These are phyloP conservation scores for Hirtodrosophila confusa DNA, from an alignment of 2,888 invertebrate species.

Conservation along the genomic window DNA sequence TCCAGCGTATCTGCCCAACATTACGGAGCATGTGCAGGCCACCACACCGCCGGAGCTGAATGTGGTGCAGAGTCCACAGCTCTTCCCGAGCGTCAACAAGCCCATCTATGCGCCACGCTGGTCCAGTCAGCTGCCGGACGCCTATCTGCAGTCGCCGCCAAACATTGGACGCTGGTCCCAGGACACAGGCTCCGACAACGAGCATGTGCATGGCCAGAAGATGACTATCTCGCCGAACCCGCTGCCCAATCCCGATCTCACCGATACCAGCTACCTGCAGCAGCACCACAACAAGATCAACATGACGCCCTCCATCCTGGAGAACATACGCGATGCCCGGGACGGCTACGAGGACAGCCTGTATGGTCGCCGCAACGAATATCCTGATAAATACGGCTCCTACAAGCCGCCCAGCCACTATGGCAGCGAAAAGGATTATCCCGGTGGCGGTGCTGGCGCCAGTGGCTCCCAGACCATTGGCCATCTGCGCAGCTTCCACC, in stretches of 20 bases:
- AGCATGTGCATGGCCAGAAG: slow-evolving; percentile 85
- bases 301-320: slow-evolving; percentile 86
- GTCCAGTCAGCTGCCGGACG: slow-evolving; percentile 88
- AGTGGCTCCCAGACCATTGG: slow-evolving; percentile 83
- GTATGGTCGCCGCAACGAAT: slow-evolving; percentile 81
- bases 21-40: slow-evolving; percentile 86
- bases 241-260: slow-evolving; percentile 91
- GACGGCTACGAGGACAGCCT: slow-evolving; percentile 81
- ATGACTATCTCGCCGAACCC: slow-evolving; percentile 88
- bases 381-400: slow-evolving; percentile 82
- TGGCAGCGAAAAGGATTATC: slow-evolving; percentile 83
- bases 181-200: slow-evolving; percentile 91
- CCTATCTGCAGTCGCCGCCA: slow-evolving; percentile 86
- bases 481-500: slow-evolving; percentile 83
- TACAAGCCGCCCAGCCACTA: slow-evolving; percentile 83
- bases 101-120: slow-evolving; percentile 88
- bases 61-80: slow-evolving; percentile 88
- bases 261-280: slow-evolving; percentile 87
- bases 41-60: slow-evolving; percentile 87
- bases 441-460: slow-evolving; percentile 59
- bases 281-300: slow-evolving; percentile 85
- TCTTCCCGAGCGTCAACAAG: slow-evolving; percentile 88
- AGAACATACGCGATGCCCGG: slow-evolving; percentile 87
- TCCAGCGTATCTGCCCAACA: slow-evolving; percentile 87
- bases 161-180: slow-evolving; percentile 90